phyloP scores from a whole-genome alignment of 1,140 invertebrate genomes.

The Diorhabda sublineata region DNA sequence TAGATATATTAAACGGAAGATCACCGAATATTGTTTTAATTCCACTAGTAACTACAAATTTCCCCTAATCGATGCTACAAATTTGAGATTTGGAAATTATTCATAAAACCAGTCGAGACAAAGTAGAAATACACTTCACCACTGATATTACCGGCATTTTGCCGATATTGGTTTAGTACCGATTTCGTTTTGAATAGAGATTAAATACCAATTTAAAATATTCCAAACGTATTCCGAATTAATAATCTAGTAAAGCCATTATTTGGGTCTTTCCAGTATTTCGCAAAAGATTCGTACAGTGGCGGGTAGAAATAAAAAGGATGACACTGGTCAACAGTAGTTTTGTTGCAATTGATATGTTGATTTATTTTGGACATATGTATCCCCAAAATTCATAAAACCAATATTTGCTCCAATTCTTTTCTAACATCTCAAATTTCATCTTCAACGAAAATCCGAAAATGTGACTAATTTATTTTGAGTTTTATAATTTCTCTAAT shows the following conservation, averaged over 20 bases:
- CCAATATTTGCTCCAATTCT: no score
- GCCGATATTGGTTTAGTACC: slow-evolving; percentile 17
- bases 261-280: slow-evolving; percentile 9
- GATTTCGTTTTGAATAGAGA: slow-evolving; percentile 21
- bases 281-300: not conserved
- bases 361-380: no score
- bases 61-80: not conserved
- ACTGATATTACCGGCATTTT: not conserved
- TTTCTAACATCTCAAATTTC: no score
- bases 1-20: not conserved
- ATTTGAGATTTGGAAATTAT: slow-evolving; percentile 12
- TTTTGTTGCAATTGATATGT: no score
- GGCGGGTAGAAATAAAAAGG: not conserved
- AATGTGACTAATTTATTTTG: no score
- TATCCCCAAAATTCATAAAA: no score
- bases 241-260: slow-evolving; percentile 21
- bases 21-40: not conserved
- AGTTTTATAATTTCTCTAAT: no score
- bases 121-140: slow-evolving; percentile 10
- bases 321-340: no score
- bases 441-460: no score
- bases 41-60: slow-evolving; percentile 2
- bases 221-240: slow-evolving; percentile 21
- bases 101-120: slow-evolving; percentile 13
- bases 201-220: slow-evolving; percentile 24